Evolutionary conservation across 2,113 vertebrate genomes (phyloP), one percentile per base, ranked within the genome.

Genomic region (Cercocebus atys): DNA sequence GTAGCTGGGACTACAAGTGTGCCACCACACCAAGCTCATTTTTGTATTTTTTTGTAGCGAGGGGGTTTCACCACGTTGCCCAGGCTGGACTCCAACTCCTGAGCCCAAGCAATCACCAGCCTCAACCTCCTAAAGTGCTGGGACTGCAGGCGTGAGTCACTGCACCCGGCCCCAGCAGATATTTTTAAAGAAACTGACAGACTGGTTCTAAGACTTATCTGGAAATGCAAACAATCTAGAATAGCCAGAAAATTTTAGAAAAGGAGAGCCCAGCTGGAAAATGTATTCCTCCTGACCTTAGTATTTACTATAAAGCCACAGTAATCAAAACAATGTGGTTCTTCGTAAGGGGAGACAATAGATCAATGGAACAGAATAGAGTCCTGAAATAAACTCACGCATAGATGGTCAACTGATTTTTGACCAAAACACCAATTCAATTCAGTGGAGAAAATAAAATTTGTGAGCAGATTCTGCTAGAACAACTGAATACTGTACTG

Each of bases 251-350:
- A 72, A n/a, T 22, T 83, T 52, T 88, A 61, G 82, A 89, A 93
- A 89, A 90, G 40, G 90, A 90, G n/a, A 90, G 55, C 30, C 3
- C 80, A 72, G 8, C 32, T 94, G 20, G 70, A 82, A 25, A 20
- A 47, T 14, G 95, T 95, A 57, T 17, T 68, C 52, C 66, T 40
- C 30, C 52, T 61, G 86, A 88, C 61, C 64, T 76, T 40, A 73
- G 57, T 59, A 59, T 91, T 90, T 95, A 68, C 64, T 88, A 8
- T 78, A 84, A 85, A 94, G 83, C 27, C 93, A 94, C 70, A 75
- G 61, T 82, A 81, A 86, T n/a, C 73, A 50, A 81, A 92, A 68
- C 40, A 45, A 13, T 23, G 45, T 59, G 72, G 57, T 57, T 14
- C 57, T 61, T 73, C 23, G 3, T 64, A 38, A 88, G 61, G 50